These are phyloP conservation scores for Chloebia gouldiae DNA, from an alignment of 2,113 vertebrate species.

Conservation along the genomic window DNA sequence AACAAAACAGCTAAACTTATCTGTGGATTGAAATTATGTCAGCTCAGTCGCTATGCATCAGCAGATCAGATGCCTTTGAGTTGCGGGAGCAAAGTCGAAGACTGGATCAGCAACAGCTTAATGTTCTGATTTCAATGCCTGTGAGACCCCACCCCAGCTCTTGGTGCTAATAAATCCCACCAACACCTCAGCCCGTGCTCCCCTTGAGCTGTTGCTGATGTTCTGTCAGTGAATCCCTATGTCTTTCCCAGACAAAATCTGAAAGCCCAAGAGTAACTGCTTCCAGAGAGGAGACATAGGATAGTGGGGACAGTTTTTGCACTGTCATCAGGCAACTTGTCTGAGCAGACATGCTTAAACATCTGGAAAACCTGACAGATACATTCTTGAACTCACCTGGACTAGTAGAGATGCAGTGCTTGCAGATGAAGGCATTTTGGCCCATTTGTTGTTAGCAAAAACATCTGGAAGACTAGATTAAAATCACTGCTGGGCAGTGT, in stretches of 20 bases:
- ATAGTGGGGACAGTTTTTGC: neutral
- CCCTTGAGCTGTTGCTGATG: neutral
- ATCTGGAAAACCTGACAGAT: neutral
- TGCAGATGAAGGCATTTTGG: neutral
- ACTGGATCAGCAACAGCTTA: neutral
- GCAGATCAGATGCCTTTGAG: neutral
- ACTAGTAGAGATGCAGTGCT: neutral
- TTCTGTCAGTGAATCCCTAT: neutral
- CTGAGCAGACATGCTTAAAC: neutral
- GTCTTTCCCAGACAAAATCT: neutral
- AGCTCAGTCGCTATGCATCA: neutral
- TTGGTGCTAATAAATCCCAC: neutral
- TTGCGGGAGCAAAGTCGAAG: neutral
- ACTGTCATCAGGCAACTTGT: neutral
- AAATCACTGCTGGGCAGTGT: neutral
- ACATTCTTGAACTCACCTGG: neutral
- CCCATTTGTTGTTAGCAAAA: neutral
- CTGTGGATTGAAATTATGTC: neutral
- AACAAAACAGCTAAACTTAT: neutral
- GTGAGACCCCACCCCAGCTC: neutral
- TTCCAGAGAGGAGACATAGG: neutral
- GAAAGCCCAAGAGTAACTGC: neutral
- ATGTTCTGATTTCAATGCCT: neutral
- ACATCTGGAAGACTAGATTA: neutral
- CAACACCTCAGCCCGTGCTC: neutral